These are phyloP conservation scores for Protomyctophum bolini DNA, from an alignment of 2,113 vertebrate genomes.

Conservation along the genomic window DNA sequence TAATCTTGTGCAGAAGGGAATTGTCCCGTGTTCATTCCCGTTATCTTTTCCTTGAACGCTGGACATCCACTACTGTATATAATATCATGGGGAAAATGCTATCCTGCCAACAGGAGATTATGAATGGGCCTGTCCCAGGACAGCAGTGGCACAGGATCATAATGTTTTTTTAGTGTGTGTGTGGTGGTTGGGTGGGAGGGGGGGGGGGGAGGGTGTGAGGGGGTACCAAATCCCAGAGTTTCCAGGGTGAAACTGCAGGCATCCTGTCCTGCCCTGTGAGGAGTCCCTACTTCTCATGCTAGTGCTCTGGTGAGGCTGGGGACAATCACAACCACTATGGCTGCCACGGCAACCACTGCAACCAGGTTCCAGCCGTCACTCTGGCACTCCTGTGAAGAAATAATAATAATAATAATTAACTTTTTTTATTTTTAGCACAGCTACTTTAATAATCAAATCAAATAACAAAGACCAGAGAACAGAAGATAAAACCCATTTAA, in stretches of 20 bases:
- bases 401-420: not conserved
- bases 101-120: constrained; percentile 10
- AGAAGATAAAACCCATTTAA: too few species aligned
- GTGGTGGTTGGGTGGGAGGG: constrained; percentile 19
- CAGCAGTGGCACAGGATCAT: constrained; percentile 11
- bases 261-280: too few species aligned
- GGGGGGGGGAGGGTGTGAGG: constrained; percentile 25
- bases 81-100: constrained; percentile 8
- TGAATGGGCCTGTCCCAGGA: constrained; percentile 40
- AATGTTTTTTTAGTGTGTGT: not conserved
- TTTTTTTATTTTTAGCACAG: not conserved
- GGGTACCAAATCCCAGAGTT: constrained; percentile 24
- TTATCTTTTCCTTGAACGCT: constrained; percentile 17
- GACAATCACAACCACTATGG: constrained; percentile 74
- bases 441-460: not conserved
- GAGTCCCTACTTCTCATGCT: constrained; percentile 54
- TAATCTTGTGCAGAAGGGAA: not conserved
- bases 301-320: constrained; percentile 68
- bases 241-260: not conserved
- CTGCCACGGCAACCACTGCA: constrained; percentile 68
- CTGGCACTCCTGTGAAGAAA: constrained; percentile 39
- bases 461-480: too few species aligned
- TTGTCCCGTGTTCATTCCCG: not conserved
- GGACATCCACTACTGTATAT: constrained; percentile 15
- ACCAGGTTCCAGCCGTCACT: constrained; percentile 73